These are phyloP conservation scores for Platycnemis pennipes DNA, from an alignment of 2,888 invertebrate species.

Conservation along the genomic window DNA sequence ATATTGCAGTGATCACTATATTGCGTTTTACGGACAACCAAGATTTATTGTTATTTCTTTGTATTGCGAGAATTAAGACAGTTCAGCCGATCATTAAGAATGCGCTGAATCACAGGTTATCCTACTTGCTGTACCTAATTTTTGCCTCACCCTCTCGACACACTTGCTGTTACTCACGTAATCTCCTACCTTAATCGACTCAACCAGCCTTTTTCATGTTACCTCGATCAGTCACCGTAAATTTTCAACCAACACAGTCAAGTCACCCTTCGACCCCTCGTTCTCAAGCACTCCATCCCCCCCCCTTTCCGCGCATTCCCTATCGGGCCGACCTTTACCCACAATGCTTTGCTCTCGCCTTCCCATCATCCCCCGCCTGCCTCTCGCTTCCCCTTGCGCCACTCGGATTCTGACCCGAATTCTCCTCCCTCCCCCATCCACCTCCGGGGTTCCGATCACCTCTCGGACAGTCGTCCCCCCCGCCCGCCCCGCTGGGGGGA, in stretches of 20 bases:
- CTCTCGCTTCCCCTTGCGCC: slow-evolving; percentile 15
- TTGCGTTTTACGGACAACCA: too few relatives aligned
- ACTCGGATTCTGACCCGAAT: slow-evolving; percentile 23
- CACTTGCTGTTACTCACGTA: not conserved
- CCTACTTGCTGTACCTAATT: not conserved
- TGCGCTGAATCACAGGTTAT: not conserved
- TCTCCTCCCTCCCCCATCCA: not conserved
- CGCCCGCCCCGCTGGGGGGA: not conserved
- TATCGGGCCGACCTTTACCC: slow-evolving; percentile 17
- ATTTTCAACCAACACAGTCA: not conserved
- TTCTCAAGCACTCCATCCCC: not conserved
- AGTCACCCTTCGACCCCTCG: slow-evolving; percentile 39
- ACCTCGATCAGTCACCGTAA: slow-evolving; percentile 31
- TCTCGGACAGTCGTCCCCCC: not conserved
- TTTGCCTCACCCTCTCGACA: not conserved
- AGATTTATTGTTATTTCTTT: too few relatives aligned
- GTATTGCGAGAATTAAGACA: not conserved
- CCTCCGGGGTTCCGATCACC: not conserved
- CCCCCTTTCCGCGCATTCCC: not conserved
- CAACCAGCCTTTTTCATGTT: not conserved
- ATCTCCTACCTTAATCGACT: not conserved
- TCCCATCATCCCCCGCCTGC: not conserved
- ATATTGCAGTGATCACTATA: too few relatives aligned
- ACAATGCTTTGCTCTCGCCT: not conserved
- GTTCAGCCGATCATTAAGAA: not conserved